Percentiles rank a stretch among this genome's conserved stretches.
These are phyloP conservation scores for Craterocephalus amniculus DNA, from an alignment of 2,797 vertebrate genomes.

Conservation along the genomic window DNA sequence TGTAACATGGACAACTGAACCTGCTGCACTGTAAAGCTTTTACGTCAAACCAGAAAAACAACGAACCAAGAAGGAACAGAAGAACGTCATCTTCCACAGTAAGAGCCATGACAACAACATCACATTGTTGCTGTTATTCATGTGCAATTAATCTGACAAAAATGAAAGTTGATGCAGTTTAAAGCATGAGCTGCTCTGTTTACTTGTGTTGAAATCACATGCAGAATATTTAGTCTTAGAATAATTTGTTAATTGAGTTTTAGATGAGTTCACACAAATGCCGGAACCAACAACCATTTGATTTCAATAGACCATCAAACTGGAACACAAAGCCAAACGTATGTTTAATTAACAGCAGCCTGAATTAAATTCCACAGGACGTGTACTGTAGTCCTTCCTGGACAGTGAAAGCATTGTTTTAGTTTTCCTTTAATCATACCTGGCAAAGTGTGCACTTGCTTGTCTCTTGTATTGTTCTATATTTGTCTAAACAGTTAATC, in stretches of 20 bases:
- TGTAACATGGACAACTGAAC: neutral
- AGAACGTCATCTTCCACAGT: neutral
- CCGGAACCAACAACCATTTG: constrained; percentile 8
- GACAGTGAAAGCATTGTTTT: constrained; percentile 23
- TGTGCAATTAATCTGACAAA: neutral
- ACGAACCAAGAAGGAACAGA: neutral
- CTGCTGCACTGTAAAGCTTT: neutral
- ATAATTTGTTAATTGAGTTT: neutral
- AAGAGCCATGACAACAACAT: fast-evolving
- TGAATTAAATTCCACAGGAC: neutral
- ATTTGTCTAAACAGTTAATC: neutral
- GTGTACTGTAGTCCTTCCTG: neutral
- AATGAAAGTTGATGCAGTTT: neutral
- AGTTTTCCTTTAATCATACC: neutral
- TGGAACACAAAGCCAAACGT: constrained; percentile 24
- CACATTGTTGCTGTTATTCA: neutral
- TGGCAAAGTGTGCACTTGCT: neutral
- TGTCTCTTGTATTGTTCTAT: neutral
- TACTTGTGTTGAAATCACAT: neutral
- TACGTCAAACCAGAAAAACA: neutral
- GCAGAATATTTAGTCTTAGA: neutral
- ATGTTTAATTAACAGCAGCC: constrained; percentile 19
- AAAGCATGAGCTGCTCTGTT: neutral
- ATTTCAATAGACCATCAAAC: constrained; percentile 57
- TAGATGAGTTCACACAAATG: constrained; percentile 16